These are phyloP conservation scores for Pipistrellus pygmaeus DNA, from an alignment of 2,797 vertebrate species.

Conservation along the genomic window DNA sequence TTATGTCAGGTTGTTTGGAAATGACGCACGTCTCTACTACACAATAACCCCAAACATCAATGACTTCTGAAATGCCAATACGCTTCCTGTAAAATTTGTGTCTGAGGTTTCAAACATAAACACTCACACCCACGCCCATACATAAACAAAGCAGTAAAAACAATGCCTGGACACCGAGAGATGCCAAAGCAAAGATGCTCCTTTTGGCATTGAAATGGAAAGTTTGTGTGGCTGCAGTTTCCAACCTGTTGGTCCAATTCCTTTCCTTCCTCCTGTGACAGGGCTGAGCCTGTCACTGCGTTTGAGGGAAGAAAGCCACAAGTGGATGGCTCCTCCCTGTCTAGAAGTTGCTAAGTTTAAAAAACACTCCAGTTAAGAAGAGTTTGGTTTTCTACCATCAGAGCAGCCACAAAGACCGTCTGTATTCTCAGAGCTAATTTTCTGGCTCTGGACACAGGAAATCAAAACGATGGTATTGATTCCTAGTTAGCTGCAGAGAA, in stretches of 20 bases:
- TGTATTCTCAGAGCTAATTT: background rate
- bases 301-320: background rate
- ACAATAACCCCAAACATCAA: slow-evolving; percentile 64
- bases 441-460: background rate
- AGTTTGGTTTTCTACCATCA: background rate
- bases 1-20: slow-evolving; percentile 36
- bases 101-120: slow-evolving; percentile 71
- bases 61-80: slow-evolving; percentile 73
- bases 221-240: background rate
- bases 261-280: background rate
- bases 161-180: background rate
- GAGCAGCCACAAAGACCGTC: background rate
- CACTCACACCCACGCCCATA: background rate
- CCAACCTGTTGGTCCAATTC: background rate
- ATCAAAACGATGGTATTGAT: background rate
- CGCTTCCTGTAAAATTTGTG: slow-evolving; percentile 37
- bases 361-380: background rate
- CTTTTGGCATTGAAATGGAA: background rate
- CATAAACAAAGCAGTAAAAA: slow-evolving; percentile 44
- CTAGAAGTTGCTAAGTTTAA: background rate
- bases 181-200: background rate
- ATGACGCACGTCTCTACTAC: slow-evolving; percentile 44
- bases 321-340: background rate
- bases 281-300: background rate
- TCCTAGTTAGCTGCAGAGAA: slow-evolving; percentile 7